These are phyloP conservation scores for Arion vulgaris DNA, from an alignment of 1,140 invertebrate genomes.

Conservation along the genomic window DNA sequence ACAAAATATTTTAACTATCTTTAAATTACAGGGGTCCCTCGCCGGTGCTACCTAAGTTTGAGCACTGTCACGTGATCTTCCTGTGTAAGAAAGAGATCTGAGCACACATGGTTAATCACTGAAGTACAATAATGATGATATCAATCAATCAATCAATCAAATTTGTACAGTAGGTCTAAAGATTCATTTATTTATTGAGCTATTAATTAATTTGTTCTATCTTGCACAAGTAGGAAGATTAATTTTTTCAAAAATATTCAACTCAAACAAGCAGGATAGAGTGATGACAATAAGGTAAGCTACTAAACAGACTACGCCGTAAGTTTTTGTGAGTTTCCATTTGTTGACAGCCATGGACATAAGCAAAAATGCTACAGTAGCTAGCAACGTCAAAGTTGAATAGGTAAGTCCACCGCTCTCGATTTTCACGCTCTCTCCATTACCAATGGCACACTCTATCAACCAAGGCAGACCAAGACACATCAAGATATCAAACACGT, in stretches of 20 bases:
- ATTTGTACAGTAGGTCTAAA: too few relatives aligned
- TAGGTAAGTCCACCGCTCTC: constrained; percentile 63
- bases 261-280: constrained; percentile 67
- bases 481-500: constrained; percentile 98
- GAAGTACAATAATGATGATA: too few relatives aligned
- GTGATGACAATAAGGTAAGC: constrained; percentile 61
- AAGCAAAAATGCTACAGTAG: constrained; percentile 66
- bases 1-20: too few relatives aligned
- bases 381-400: constrained; percentile 64
- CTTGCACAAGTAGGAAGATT: constrained; percentile 61
- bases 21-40: too few relatives aligned
- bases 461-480: constrained; percentile 95
- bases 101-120: too few relatives aligned
- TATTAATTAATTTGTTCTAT: neutral
- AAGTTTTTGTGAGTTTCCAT: constrained; percentile 62
- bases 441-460: constrained; percentile 47
- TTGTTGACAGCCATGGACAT: constrained; percentile 55
- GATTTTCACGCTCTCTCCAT: constrained; percentile 51
- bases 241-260: constrained; percentile 70
- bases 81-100: too few relatives aligned
- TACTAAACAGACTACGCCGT: constrained; percentile 59
- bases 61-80: too few relatives aligned
- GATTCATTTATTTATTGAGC: too few relatives aligned
- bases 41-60: too few relatives aligned
- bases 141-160: too few relatives aligned